Conservation (phyloP, 2,113 vertebrate species). For the Tylochromis polylepis region DNA sequence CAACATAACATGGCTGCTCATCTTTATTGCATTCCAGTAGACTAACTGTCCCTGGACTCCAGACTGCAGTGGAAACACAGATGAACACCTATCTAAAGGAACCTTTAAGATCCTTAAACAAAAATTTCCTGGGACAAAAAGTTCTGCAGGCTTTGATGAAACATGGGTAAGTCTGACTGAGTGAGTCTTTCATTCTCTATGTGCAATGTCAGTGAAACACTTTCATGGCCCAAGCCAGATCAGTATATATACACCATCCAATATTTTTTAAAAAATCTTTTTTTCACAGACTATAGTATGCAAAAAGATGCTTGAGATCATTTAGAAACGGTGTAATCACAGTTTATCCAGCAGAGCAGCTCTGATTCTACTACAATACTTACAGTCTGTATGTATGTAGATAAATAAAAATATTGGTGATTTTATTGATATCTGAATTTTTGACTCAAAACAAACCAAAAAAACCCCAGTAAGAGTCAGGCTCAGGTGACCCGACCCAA, state of each 20-base stretch:
- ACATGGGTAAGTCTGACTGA: background rate
- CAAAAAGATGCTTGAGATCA: background rate
- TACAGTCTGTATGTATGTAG: background rate
- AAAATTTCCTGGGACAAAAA: background rate
- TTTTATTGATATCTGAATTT: background rate
- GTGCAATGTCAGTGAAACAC: background rate
- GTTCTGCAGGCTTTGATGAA: background rate
- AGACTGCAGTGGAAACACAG: background rate
- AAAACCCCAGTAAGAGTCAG: background rate
- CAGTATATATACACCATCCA: background rate
- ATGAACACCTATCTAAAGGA: background rate
- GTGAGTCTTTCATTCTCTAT: background rate
- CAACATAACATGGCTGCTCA: accelerated
- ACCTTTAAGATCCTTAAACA: background rate
- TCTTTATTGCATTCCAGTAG: background rate
- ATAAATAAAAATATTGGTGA: background rate
- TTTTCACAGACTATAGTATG: background rate
- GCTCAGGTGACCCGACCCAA: background rate
- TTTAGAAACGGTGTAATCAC: background rate
- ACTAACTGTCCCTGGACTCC: background rate
- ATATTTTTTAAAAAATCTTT: background rate
- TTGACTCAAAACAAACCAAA: background rate
- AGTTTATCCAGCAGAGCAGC: background rate
- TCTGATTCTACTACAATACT: background rate
- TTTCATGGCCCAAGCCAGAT: background rate